Base-by-base conservation (phyloP, 2,113 vertebrate species). In the Cariama cristata region DNA sequence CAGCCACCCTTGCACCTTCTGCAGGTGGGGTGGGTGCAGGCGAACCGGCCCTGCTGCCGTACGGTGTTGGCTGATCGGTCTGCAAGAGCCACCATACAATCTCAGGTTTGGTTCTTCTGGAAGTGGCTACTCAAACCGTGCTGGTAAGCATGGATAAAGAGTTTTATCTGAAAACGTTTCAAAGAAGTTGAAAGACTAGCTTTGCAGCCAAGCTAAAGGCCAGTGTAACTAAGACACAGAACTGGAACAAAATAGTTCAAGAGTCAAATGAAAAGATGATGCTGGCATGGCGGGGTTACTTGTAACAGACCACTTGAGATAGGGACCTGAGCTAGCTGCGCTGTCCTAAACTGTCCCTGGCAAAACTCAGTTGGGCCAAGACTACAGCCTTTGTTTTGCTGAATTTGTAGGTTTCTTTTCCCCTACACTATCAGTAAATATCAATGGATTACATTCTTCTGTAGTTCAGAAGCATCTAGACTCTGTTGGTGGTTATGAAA, bases 31-130 rank as follows among this genome's bases (percentile, higher is more conserved):
- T 15, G 33, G 55, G 8, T 10, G 12, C 12, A 20, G 35, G 15
- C 3, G 42, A 66, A 19, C 15, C 4, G 66, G 40, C 40, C 2
- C 17, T 33, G 73, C 28, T 16, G 52, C 52, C 53, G 56, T 6
- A 14, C 27, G 14, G 8, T 4, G 22, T 2, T 27, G 62, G 52
- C 33, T 4, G 2, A 8, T 6, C 22, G 52, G 35, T 62, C 68
- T 49, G 63, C 44, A 28, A n/a, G 56, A 38, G 16, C 1, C 71
- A 53, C 35, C 2, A 0, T 7, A 6, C 14, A 26, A 4, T 4
- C 58, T 42, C 60, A 23, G 14, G 14, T 24, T 30, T 14, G 50
- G 2, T 8, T 86, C 40, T 33, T 71, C 55, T 38, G 22, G 20
- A 58, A n/a, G 38, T 4, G 8, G 33, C 52, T 44, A 11, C 44